Evolutionary conservation across 2,888 invertebrate genomes (phyloP).

Genomic region (Xanthia togata): DNA sequence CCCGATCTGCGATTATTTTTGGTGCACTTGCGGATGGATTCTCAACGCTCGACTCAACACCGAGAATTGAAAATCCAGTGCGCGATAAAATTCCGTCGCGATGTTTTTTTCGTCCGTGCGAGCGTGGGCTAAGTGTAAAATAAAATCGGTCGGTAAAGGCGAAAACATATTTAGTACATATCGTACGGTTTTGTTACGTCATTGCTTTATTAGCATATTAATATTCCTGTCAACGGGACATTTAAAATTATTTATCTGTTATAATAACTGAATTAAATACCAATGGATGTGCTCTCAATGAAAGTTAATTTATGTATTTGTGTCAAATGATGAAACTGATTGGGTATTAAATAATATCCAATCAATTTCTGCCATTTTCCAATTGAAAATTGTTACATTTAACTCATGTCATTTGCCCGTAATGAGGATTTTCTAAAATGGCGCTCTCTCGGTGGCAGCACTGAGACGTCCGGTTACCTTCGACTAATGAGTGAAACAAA

Average conservation of each 20-base stretch:
- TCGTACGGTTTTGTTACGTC: background rate
- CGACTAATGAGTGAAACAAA: too few relatives aligned
- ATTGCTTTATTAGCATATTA: constrained; percentile 10
- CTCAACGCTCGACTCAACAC: too few relatives aligned
- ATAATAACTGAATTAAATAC: constrained; percentile 25
- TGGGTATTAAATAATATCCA: background rate
- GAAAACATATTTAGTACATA: constrained; percentile 37
- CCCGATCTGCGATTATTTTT: too few relatives aligned
- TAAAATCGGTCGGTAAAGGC: background rate
- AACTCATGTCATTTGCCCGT: background rate
- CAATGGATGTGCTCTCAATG: background rate
- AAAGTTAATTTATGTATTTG: constrained; percentile 16
- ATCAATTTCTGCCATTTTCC: background rate
- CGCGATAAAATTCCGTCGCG: too few relatives aligned
- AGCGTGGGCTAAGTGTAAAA: constrained; percentile 7
- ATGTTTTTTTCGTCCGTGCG: too few relatives aligned
- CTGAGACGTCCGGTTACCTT: too few relatives aligned
- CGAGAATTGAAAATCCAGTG: too few relatives aligned
- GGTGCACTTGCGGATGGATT: too few relatives aligned
- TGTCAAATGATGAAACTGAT: background rate
- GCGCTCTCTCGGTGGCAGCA: too few relatives aligned
- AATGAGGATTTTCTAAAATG: too few relatives aligned
- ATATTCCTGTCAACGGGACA: constrained; percentile 19
- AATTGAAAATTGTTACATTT: background rate
- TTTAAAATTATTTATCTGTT: constrained; percentile 33